These are phyloP conservation scores for Nerophis ophidion DNA, from an alignment of 2,113 vertebrate genomes.

Conservation along the genomic window DNA sequence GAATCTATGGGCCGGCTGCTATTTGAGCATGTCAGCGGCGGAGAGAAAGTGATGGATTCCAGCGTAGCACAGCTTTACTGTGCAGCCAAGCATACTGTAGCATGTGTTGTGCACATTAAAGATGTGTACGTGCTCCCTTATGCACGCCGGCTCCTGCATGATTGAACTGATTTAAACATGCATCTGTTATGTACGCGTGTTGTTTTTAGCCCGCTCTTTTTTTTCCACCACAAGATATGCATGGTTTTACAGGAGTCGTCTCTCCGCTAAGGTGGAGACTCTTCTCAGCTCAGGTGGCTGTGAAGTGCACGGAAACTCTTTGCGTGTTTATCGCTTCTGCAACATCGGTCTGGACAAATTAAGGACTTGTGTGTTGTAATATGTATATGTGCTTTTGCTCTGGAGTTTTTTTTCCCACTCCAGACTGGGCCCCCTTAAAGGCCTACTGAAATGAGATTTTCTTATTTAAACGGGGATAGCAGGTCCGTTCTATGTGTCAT, in stretches of 20 bases:
- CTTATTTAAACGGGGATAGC: too few species aligned
- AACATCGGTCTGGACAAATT: conserved; percentile 60
- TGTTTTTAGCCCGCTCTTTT: conserved; percentile 12
- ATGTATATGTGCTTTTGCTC: too few species aligned
- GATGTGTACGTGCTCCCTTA: conserved; percentile 6
- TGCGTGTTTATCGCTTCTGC: conserved; percentile 46
- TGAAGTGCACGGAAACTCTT: conserved; percentile 36
- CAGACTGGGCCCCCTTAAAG: too few species aligned
- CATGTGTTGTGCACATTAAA: conserved; percentile 15
- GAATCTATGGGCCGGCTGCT: not conserved
- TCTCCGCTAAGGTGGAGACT: conserved; percentile 7
- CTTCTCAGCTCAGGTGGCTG: conserved; percentile 47
- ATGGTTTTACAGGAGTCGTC: conserved; percentile 19
- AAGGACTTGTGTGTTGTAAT: too few species aligned
- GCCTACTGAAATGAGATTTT: too few species aligned
- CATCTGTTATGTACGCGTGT: conserved; percentile 23
- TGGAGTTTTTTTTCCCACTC: too few species aligned
- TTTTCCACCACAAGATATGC: conserved; percentile 12
- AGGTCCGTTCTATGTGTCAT: too few species aligned
- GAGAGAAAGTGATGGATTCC: conserved; percentile 4
- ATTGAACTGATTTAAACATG: conserved; percentile 12
- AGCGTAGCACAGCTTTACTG: conserved; percentile 8
- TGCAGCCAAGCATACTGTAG: conserved; percentile 16
- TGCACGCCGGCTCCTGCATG: conserved; percentile 8
- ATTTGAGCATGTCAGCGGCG: conserved; percentile 8